Evolutionary conservation across 1,140 invertebrate species (phyloP).

Genomic region (Drosophila saltans): DNA sequence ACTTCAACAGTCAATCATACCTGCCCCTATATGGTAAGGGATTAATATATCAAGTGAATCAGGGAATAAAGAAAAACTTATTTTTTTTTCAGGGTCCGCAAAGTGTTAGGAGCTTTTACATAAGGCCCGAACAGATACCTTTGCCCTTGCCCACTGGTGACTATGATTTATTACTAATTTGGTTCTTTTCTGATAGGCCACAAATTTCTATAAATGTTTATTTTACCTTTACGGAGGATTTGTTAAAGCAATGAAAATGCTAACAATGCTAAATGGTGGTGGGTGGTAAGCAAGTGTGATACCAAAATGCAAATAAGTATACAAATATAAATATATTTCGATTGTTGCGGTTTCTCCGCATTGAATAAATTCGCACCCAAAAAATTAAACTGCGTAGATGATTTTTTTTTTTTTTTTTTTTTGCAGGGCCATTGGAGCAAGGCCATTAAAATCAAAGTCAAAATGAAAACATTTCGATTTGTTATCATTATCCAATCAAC

Average conservation of each 20-base stretch:
- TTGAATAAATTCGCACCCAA: constrained; percentile 6
- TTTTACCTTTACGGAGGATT: neutral
- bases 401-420: neutral
- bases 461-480: neutral
- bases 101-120: constrained; percentile 12
- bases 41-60: neutral
- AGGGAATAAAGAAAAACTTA: neutral
- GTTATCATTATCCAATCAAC: constrained; percentile 19
- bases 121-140: neutral
- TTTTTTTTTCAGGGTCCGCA: constrained; percentile 5
- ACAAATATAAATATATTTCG: neutral
- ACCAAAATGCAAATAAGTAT: neutral
- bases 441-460: constrained; percentile 15
- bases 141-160: constrained; percentile 18
- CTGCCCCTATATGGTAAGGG: constrained; percentile 15
- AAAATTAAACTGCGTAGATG: constrained; percentile 9
- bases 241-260: neutral
- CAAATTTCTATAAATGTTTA: constrained; percentile 8
- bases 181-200: constrained; percentile 3
- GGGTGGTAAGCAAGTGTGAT: neutral
- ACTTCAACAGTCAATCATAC: neutral
- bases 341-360: constrained; percentile 7
- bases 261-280: neutral
- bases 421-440: constrained; percentile 21
- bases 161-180: constrained; percentile 6